These are phyloP conservation scores for Ageneiosus marmoratus DNA, from an alignment of 2,113 vertebrate species.

Conservation along the genomic window DNA sequence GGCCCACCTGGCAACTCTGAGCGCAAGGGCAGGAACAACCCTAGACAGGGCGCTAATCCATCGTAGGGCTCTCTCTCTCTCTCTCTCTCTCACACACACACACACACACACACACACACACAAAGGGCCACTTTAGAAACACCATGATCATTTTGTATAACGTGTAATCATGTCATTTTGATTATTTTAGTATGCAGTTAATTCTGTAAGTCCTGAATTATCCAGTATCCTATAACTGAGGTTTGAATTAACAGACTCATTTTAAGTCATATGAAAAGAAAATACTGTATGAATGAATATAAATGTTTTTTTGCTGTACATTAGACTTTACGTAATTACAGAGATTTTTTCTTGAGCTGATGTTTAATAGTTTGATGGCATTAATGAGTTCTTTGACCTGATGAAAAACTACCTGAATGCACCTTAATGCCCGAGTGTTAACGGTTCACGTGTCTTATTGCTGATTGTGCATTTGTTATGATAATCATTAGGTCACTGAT, in stretches of 20 bases:
- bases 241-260: not conserved
- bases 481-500: conserved; percentile 16
- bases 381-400: not conserved
- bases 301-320: not conserved
- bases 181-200: not conserved
- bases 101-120: too few relatives aligned
- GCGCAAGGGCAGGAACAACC: too few relatives aligned
- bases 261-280: not conserved
- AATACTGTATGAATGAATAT: not conserved
- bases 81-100: too few relatives aligned
- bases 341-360: not conserved
- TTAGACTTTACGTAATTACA: not conserved
- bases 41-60: too few relatives aligned
- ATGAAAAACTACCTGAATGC: not conserved
- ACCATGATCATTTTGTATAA: too few relatives aligned
- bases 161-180: too few relatives aligned
- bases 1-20: too few relatives aligned
- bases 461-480: not conserved
- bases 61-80: too few relatives aligned
- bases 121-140: too few relatives aligned
- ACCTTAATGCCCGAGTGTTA: not conserved
- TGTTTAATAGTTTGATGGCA: not conserved
- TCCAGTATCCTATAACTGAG: not conserved
- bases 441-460: not conserved
- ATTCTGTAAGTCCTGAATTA: not conserved